Base-by-base conservation (phyloP, 2,888 invertebrate genomes). In the Spodoptera exigua region DNA sequence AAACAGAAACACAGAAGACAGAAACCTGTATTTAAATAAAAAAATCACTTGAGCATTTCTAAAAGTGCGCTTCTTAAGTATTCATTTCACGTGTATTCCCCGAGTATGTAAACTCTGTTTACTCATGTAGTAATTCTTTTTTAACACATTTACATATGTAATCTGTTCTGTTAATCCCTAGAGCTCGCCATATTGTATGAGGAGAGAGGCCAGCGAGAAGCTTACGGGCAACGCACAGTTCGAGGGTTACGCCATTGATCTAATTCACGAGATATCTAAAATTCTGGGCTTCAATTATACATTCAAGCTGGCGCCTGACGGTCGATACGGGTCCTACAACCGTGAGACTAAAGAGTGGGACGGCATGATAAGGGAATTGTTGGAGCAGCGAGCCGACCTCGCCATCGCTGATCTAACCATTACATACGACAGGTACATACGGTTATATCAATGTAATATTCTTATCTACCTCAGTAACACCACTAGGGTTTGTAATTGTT, bases 401-500 rank as follows among this genome's bases (percentile, higher is more conserved):
- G 99, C 99, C 0, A 98, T 99, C 47, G 99, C 99, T 10, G 99
- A 99, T 91, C 95, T 99, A 56, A 99, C 99, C 32, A 99, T 99
- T 78, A 99, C 99, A 18, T 99, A 98, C 89, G 98, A 98, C 87
- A 96, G 99, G 85, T 99, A 98, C 86, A 51, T 27, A 55, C 58
- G 43, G 17, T 58, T 56, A 60, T 61, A 49, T 44, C 13, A 39
- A 49, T 45, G 17, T 35, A 5, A 2, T 44, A 16, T 37, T 18
- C 13, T 18, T 34, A 11, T 27, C 27, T 27, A 16, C 34, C 12
- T 17, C 4, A n/a, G 14, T 5, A 13, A 46, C 9, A 34, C 45
- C 12, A 35, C n/a, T 32, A 45, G 39, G 2, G 18, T 12, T 27
- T 11, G 3, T 32, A 27, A 48, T 58, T 35, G 18, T 1, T 61